These are phyloP conservation scores for Spermophilus dauricus DNA, from an alignment of 2,113 vertebrate genomes.

Conservation along the genomic window DNA sequence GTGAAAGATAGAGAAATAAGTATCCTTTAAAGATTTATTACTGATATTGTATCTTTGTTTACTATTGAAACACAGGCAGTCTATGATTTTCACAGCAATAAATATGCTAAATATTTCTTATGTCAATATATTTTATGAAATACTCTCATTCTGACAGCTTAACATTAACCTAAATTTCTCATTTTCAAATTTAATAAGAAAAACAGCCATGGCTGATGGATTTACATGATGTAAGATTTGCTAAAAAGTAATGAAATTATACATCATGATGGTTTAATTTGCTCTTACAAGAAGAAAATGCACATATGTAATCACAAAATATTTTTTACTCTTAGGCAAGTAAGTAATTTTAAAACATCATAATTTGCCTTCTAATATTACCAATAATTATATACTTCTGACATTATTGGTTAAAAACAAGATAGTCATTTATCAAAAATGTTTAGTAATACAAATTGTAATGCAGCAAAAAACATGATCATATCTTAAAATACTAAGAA, in stretches of 20 bases:
- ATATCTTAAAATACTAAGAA: not conserved
- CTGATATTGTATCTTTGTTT: constrained; percentile 56
- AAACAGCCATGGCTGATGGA: constrained; percentile 63
- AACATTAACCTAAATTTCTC: constrained; percentile 69
- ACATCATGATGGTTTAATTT: constrained; percentile 59
- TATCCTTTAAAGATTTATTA: constrained; percentile 53
- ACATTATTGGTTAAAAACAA: not conserved
- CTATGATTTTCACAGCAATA: constrained; percentile 58
- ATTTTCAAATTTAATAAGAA: constrained; percentile 69
- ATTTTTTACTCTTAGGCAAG: constrained; percentile 5
- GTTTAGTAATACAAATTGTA: not conserved
- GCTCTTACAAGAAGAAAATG: constrained; percentile 51
- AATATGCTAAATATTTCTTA: constrained; percentile 69
- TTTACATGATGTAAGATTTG: constrained; percentile 57
- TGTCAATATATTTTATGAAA: constrained; percentile 73
- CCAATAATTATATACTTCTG: not conserved
- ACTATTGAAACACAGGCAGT: constrained; percentile 45
- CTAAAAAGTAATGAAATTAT: constrained; percentile 65
- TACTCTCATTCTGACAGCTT: constrained; percentile 65
- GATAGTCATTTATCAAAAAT: not conserved
- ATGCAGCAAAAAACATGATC: not conserved
- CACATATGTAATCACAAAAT: not conserved
- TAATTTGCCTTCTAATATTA: not conserved
- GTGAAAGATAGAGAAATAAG: constrained; percentile 54
- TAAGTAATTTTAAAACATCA: constrained; percentile 51